These are phyloP conservation scores for Eubasilissa regina DNA, from an alignment of 1,140 invertebrate species.

Conservation along the genomic window DNA sequence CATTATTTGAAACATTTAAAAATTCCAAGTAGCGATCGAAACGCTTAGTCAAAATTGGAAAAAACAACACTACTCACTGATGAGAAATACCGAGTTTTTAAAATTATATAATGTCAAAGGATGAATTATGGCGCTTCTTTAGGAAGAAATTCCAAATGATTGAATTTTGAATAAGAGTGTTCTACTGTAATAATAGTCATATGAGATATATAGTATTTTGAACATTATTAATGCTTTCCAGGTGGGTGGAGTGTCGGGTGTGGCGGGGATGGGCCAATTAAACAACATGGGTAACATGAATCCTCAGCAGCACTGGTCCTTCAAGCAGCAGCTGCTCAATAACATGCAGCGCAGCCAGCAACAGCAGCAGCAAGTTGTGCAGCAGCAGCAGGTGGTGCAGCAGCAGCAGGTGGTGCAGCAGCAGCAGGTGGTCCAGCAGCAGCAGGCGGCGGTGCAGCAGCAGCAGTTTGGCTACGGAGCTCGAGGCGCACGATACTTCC, in stretches of 20 bases:
- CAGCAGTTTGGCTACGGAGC: constrained; percentile 62
- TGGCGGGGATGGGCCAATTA: constrained; percentile 62
- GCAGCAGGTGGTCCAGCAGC: constrained; percentile 63
- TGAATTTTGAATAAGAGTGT: too few relatives aligned
- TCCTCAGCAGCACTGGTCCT: constrained; percentile 69
- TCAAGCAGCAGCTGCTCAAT: constrained; percentile 72
- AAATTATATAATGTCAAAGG: too few relatives aligned
- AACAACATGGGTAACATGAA: constrained; percentile 58
- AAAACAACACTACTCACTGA: too few relatives aligned
- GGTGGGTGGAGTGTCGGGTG: constrained; percentile 63
- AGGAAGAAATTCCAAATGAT: too few relatives aligned
- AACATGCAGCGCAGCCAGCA: constrained; percentile 69
- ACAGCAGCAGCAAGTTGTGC: constrained; percentile 70
- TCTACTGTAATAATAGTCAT: too few relatives aligned
- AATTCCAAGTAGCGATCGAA: too few relatives aligned
- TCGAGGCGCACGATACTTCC: constrained; percentile 57
- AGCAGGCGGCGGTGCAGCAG: constrained; percentile 66
- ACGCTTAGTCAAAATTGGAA: too few relatives aligned
- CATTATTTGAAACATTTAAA: too few relatives aligned
- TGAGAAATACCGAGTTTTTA: too few relatives aligned
- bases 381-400: constrained; percentile 70
- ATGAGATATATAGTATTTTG: background rate
- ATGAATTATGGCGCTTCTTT: too few relatives aligned
- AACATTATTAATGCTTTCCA: constrained; percentile 45
- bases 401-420: constrained; percentile 64